phyloP scores from a whole-genome alignment of 2,888 invertebrate genomes.

The Cephus pulcher region DNA sequence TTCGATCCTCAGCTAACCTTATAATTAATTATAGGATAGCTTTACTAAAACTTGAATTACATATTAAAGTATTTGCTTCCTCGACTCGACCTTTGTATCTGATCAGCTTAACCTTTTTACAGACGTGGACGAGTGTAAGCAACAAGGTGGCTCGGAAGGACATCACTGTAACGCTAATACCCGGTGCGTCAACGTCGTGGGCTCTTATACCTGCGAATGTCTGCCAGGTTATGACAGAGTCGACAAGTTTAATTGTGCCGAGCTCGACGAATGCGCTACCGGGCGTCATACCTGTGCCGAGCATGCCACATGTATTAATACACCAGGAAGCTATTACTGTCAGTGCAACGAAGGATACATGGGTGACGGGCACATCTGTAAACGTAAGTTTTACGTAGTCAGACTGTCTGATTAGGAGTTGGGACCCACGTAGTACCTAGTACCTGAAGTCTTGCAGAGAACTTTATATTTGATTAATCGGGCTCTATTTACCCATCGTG shows the following conservation, averaged over 20 bases:
- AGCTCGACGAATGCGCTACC: conserved; percentile 82
- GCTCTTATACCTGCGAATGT: conserved; percentile 88
- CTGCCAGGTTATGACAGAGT: conserved; percentile 80
- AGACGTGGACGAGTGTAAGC: conserved; percentile 90
- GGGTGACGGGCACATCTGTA: conserved; percentile 83
- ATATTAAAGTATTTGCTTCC: neutral
- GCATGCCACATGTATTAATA: conserved; percentile 84
- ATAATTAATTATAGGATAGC: neutral
- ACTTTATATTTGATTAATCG: too few relatives aligned
- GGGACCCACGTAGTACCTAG: too few relatives aligned
- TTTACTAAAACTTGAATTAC: neutral
- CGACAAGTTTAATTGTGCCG: conserved; percentile 84
- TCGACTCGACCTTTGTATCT: neutral
- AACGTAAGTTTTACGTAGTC: conserved; percentile 70
- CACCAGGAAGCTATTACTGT: conserved; percentile 84
- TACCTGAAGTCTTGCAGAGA: too few relatives aligned
- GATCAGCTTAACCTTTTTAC: neutral
- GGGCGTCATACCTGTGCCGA: conserved; percentile 80
- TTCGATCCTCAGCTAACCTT: conserved; percentile 26
- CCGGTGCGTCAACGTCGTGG: conserved; percentile 83
- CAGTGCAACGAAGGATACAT: conserved; percentile 78
- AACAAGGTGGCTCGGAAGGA: conserved; percentile 81
- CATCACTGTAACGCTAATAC: conserved; percentile 90
- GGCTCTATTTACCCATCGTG: neutral
- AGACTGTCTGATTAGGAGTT: neutral